A percentile compares a stretch with the other conserved stretches of the same genome.
phyloP scores from a whole-genome alignment of 2,888 invertebrate species.

The Pycnomerus fuliginosus region DNA sequence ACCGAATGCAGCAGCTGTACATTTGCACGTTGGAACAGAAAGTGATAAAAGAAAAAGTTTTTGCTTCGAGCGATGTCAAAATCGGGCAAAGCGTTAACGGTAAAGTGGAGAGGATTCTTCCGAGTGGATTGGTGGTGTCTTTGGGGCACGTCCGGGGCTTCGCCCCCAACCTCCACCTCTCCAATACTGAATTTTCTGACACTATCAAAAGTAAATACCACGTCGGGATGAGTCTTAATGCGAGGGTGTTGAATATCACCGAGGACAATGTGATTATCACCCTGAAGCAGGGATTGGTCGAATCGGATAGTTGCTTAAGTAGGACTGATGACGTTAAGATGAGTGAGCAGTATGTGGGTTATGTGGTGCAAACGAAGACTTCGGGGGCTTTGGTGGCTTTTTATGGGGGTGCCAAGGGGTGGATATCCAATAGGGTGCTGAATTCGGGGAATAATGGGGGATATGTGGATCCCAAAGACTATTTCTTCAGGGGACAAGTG shows the following conservation, averaged over 20 bases:
- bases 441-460: constrained; percentile 29
- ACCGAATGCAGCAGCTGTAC: constrained; percentile 64
- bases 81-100: constrained; percentile 61
- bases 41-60: constrained; percentile 59
- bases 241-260: constrained; percentile 59
- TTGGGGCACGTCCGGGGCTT: constrained; percentile 60
- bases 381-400: constrained; percentile 59
- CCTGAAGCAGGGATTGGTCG: constrained; percentile 64
- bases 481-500: constrained; percentile 63
- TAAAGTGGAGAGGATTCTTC: constrained; percentile 53
- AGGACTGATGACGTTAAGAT: constrained; percentile 55
- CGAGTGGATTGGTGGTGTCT: constrained; percentile 54
- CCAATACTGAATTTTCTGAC: constrained; percentile 52
- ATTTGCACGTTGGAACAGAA: constrained; percentile 65
- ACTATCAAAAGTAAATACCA: constrained; percentile 57
- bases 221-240: constrained; percentile 59
- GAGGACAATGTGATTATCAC: constrained; percentile 59
- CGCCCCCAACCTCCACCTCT: constrained; percentile 60
- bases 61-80: constrained; percentile 55
- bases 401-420: constrained; percentile 60
- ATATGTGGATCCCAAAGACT: constrained; percentile 46
- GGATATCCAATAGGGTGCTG: constrained; percentile 44
- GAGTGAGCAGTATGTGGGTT: constrained; percentile 59
- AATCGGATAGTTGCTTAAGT: constrained; percentile 57
- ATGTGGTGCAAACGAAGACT: constrained; percentile 55